Base-by-base conservation (phyloP, 2,797 vertebrate genomes). In the Prunella strophiata region DNA sequence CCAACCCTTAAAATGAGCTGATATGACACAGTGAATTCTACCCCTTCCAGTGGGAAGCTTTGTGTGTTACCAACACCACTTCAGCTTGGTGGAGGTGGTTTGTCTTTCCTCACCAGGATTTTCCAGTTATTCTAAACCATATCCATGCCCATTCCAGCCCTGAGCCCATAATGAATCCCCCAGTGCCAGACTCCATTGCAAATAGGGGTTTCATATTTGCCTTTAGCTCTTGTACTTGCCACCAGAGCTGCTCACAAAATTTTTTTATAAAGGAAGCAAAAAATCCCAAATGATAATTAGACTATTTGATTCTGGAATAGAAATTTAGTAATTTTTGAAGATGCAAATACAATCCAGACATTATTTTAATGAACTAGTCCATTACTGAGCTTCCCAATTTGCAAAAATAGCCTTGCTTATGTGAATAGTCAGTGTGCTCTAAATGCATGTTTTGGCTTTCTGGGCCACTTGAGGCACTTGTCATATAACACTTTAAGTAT, bases 371-470 rank as follows among this genome's bases (percentile, higher is more conserved):
- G 66, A 94, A 92, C 63, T 81, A 85, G 47, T 88, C 77, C 91
- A 96, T 94, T 88, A 96, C 68, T n/a, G 52, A 94, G 50, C 21
- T 40, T 86, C 43, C 47, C 45, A 65, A 92, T 93, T 93, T 95
- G 54, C 71, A 89, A 89, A 92, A 96, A 79, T 58, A 92, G 68
- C 94, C 89, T 74, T 91, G 73, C 67, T 93, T 85, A 67, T 87
- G 73, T 91, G 88, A 90, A 93, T 93, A 94, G 62, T 75, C 67
- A 51, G 92, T 86, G 93, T 86, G 26, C 43, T 94, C 73, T 92
- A 96, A 95, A 97, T 91, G 87, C 83, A 42, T 94, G 66, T 95
- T 94, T 96, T 96, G 86, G 74, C 77, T 92, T 93, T 85, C 65
- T 84, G 42, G 93, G 66, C 80, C 81, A 70, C 90, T 94, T 74